Conservation (phyloP, 2,888 invertebrate species). For the Melanophora roralis region DNA sequence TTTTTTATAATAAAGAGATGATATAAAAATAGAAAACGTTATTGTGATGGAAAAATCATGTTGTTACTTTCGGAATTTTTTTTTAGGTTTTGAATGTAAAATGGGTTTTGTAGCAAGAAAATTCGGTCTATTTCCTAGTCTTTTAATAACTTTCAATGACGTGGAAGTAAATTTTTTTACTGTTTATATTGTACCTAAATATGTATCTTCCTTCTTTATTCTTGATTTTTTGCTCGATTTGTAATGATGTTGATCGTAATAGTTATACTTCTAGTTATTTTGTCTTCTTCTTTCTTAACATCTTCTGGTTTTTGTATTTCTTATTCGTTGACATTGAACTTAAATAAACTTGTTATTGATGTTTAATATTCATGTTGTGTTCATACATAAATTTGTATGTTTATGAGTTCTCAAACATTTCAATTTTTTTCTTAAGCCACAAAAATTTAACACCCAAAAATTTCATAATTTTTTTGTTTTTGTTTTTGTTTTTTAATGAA, state of each 20-base stretch:
- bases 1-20: too few species aligned
- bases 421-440: neutral
- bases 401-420: neutral
- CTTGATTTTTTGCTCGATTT: neutral
- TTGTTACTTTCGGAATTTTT: too few species aligned
- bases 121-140: neutral
- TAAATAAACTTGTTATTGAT: conserved; percentile 27
- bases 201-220: neutral
- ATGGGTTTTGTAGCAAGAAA: too few species aligned
- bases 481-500: conserved; percentile 28
- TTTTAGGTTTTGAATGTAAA: too few species aligned
- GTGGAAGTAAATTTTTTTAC: conserved; percentile 39
- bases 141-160: conserved; percentile 43
- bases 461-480: neutral
- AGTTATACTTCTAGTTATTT: neutral
- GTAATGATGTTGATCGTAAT: conserved; percentile 11
- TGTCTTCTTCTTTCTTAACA: neutral
- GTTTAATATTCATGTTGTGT: neutral
- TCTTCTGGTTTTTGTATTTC: neutral
- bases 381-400: neutral
- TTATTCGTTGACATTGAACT: conserved; percentile 48
- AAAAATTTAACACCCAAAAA: neutral
- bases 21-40: too few species aligned
- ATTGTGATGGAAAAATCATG: too few species aligned
- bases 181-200: neutral